phyloP scores from a whole-genome alignment of 2,888 invertebrate genomes.

The Xestobium rufovillosum region DNA sequence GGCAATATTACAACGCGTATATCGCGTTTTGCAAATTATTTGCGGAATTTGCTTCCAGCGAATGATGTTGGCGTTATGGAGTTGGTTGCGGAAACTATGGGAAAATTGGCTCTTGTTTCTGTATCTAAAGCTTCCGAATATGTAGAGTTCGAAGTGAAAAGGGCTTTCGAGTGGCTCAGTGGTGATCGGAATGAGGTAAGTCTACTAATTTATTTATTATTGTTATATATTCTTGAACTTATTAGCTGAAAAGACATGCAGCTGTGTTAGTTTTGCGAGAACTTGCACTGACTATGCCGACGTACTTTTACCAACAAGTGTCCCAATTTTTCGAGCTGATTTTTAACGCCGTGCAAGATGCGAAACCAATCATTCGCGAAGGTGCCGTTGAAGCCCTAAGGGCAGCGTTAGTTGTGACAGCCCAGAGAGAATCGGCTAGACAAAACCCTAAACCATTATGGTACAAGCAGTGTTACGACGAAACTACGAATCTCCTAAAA shows the following conservation, averaged over 20 bases:
- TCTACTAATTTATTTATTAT: neutral
- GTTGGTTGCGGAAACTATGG: slow-evolving; percentile 90
- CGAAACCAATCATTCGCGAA: slow-evolving; percentile 84
- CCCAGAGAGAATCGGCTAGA: slow-evolving; percentile 92
- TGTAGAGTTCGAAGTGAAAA: slow-evolving; percentile 95
- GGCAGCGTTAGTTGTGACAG: slow-evolving; percentile 89
- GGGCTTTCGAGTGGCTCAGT: slow-evolving; percentile 92
- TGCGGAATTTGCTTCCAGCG: slow-evolving; percentile 82
- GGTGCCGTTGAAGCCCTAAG: slow-evolving; percentile 91
- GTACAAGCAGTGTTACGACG: slow-evolving; percentile 91
- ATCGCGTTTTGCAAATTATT: slow-evolving; percentile 86
- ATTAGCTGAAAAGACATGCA: slow-evolving; percentile 74
- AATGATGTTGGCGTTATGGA: slow-evolving; percentile 93
- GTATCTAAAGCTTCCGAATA: slow-evolving; percentile 94
- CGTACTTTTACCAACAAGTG: slow-evolving; percentile 94
- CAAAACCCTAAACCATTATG: slow-evolving; percentile 83
- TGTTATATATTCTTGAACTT: slow-evolving; percentile 11
- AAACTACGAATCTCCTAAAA: slow-evolving; percentile 75
- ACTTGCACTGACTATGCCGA: slow-evolving; percentile 90
- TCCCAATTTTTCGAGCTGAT: slow-evolving; percentile 91
- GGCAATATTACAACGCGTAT: slow-evolving; percentile 86
- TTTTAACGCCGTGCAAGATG: slow-evolving; percentile 84
- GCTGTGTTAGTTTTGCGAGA: slow-evolving; percentile 89
- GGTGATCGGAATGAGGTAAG: slow-evolving; percentile 76
- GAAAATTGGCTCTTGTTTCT: slow-evolving; percentile 81